Evolutionary conservation across 2,888 invertebrate species (phyloP).

Genomic region (Tromatobia lineatoria): DNA sequence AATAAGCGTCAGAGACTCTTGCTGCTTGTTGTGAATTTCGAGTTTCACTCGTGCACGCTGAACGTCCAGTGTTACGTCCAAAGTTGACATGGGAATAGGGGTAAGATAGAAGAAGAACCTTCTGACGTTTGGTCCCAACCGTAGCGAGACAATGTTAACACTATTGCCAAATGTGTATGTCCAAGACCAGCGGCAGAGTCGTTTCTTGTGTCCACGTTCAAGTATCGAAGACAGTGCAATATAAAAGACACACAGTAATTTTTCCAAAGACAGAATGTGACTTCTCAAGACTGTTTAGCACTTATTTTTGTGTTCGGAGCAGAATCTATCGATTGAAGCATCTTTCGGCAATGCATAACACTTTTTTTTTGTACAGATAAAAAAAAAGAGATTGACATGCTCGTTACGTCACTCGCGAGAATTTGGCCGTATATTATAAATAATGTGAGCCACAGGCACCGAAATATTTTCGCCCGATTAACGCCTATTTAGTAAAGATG

Average conservation of each 20-base stretch:
- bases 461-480: conserved; percentile 33
- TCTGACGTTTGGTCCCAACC: conserved; percentile 77
- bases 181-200: conserved; percentile 49
- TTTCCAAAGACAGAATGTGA: conserved; percentile 20
- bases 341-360: conserved; percentile 4
- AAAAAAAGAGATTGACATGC: not conserved
- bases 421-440: conserved; percentile 9
- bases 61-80: conserved; percentile 13
- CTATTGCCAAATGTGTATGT: conserved; percentile 45
- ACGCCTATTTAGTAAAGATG: conserved; percentile 40
- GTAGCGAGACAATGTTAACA: conserved; percentile 72
- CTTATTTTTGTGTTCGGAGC: not conserved
- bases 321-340: conserved; percentile 12
- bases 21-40: conserved; percentile 13
- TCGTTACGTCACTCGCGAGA: conserved; percentile 11
- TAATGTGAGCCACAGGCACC: conserved; percentile 17
- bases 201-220: conserved; percentile 29
- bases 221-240: conserved; percentile 47
- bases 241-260: conserved; percentile 38
- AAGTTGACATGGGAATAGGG: conserved; percentile 5
- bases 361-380: not conserved
- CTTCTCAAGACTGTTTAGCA: not conserved
- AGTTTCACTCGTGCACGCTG: conserved; percentile 21
- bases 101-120: conserved; percentile 58
- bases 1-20: conserved; percentile 1